These are phyloP conservation scores for Pipistrellus pygmaeus DNA, from an alignment of 2,797 vertebrate genomes.

Conservation along the genomic window DNA sequence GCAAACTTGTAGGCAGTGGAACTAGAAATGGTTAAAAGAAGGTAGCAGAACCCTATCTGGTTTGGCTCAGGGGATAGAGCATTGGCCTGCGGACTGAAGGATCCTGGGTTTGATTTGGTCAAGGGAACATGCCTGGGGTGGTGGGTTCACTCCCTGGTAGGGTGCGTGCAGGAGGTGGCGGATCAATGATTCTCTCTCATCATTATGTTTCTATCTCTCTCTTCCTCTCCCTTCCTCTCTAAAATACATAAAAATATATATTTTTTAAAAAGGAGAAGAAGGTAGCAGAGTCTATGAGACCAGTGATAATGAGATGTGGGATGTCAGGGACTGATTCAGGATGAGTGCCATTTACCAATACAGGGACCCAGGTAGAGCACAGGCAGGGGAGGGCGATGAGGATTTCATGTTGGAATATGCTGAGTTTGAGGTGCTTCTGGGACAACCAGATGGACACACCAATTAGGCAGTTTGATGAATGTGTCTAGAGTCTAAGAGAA, in stretches of 20 bases:
- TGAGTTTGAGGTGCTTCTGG: conserved; percentile 30
- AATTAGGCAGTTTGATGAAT: conserved; percentile 61
- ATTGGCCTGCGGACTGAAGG: no score
- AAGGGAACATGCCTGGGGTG: no score
- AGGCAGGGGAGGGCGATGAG: neutral
- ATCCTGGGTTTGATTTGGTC: no score
- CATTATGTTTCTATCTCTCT: no score
- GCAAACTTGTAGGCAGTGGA: neutral
- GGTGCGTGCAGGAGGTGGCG: no score
- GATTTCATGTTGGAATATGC: neutral
- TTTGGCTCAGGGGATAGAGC: no score
- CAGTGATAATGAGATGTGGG: neutral
- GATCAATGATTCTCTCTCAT: no score
- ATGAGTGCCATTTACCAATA: fast-evolving
- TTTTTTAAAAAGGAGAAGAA: no score
- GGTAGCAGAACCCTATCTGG: no score
- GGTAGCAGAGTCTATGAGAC: neutral
- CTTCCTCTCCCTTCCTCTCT: no score
- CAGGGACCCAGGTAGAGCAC: neutral
- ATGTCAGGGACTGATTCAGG: fast-evolving
- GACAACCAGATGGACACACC: conserved; percentile 69
- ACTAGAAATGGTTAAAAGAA: neutral
- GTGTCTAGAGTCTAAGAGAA: conserved; percentile 29
- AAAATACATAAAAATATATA: no score
- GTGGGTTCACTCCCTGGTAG: no score